Conservation (phyloP, 2,888 invertebrate species). For the Perizoma affinitatum region DNA sequence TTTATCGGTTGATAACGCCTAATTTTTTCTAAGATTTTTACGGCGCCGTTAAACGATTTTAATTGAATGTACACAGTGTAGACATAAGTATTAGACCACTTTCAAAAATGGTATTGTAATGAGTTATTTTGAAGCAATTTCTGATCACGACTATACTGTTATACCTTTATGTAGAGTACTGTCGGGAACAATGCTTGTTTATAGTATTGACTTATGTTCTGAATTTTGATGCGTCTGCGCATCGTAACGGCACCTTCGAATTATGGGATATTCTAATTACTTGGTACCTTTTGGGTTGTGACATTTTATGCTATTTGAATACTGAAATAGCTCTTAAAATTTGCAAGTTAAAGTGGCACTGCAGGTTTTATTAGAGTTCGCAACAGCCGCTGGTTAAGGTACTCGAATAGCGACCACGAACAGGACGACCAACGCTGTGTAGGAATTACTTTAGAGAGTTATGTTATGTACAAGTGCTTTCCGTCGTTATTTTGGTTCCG, state of each 20-base stretch:
- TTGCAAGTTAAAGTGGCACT: no score
- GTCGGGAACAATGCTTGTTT: slow-evolving; percentile 72
- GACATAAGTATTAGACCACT: no score
- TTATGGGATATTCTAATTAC: slow-evolving; percentile 30
- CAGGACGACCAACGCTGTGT: no score
- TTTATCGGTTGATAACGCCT: no score
- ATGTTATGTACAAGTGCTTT: background rate
- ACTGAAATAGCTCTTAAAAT: background rate
- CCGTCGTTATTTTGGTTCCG: slow-evolving; percentile 12
- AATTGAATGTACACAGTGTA: no score
- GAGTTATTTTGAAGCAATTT: background rate
- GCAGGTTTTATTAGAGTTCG: no score
- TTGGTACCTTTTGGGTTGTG: slow-evolving; percentile 3
- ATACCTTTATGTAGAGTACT: slow-evolving; percentile 37
- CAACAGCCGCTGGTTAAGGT: no score
- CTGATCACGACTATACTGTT: slow-evolving; percentile 10
- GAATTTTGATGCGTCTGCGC: slow-evolving; percentile 57
- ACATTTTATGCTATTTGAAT: slow-evolving; percentile 19
- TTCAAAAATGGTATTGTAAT: background rate
- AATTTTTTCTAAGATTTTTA: no score
- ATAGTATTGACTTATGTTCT: slow-evolving; percentile 51
- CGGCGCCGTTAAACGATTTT: no score
- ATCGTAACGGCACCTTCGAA: slow-evolving; percentile 46
- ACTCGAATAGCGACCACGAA: no score
- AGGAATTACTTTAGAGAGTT: no score